phyloP scores from a whole-genome alignment of 2,797 vertebrate genomes.

The Sorex maritimensis region DNA sequence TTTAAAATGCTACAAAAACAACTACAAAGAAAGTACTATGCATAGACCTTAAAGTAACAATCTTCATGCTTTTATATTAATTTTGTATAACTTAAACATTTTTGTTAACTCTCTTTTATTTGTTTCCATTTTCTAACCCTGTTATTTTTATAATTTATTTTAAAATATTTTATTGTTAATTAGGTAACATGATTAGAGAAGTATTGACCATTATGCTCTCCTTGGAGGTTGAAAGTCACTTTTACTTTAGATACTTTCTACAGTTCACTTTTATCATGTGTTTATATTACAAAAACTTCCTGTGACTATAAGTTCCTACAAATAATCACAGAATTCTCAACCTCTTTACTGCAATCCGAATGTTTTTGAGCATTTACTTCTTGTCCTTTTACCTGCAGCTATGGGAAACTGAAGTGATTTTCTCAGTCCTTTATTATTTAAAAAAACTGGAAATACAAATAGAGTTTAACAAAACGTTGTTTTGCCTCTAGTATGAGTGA shows the following conservation, averaged over 20 bases:
- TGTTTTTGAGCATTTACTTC: not conserved
- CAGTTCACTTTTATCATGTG: not conserved
- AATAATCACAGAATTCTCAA: not conserved
- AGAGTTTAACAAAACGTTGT: slow-evolving; percentile 69
- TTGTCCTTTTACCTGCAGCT: slow-evolving; percentile 43
- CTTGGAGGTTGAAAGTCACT: no score
- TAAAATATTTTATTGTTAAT: no score
- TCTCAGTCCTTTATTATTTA: slow-evolving; percentile 69
- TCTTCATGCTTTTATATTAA: slow-evolving; percentile 60
- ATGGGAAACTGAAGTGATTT: slow-evolving; percentile 49
- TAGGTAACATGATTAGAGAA: no score
- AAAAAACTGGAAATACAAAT: slow-evolving; percentile 71
- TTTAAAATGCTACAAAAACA: slow-evolving; percentile 71
- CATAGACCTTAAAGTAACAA: slow-evolving; percentile 35
- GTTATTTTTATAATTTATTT: no score
- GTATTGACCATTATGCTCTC: no score
- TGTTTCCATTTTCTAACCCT: no score
- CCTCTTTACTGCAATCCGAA: no score
- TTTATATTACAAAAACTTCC: slow-evolving; percentile 38
- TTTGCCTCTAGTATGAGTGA: slow-evolving; percentile 65
- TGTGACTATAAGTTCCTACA: slow-evolving; percentile 17
- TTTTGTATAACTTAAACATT: not conserved
- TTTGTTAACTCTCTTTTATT: slow-evolving; percentile 24
- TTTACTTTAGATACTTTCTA: no score
- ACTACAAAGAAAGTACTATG: slow-evolving; percentile 26